phyloP scores from a whole-genome alignment of 1,140 invertebrate species.

The Scaptomyza graminum region DNA sequence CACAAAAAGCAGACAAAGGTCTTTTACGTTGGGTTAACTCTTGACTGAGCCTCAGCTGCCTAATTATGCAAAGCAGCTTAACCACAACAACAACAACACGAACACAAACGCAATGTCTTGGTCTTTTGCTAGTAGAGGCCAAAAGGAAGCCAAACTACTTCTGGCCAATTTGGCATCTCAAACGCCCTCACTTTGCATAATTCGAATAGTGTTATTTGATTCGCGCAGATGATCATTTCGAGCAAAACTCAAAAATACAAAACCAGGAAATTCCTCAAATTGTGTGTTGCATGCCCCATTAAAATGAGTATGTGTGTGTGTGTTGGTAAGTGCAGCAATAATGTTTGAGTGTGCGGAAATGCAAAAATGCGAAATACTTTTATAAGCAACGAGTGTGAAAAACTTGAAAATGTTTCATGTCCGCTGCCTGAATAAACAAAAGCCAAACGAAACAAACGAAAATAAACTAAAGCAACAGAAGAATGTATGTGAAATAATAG shows the following conservation, averaged over 20 bases:
- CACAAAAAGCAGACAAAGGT: slow-evolving; percentile 2
- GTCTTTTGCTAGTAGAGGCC: slow-evolving; percentile 14
- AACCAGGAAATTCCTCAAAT: slow-evolving; percentile 52
- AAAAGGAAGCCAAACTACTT: slow-evolving; percentile 37
- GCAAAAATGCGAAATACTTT: slow-evolving; percentile 44
- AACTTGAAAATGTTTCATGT: slow-evolving; percentile 36
- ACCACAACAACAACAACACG: not conserved
- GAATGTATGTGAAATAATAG: slow-evolving; percentile 18
- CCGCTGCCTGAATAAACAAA: slow-evolving; percentile 38
- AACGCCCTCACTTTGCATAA: slow-evolving; percentile 34
- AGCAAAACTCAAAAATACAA: slow-evolving; percentile 38
- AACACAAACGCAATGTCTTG: slow-evolving; percentile 23
- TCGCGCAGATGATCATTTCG: slow-evolving; percentile 15
- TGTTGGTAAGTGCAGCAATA: slow-evolving; percentile 25
- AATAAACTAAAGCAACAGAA: slow-evolving; percentile 1
- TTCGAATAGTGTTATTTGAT: slow-evolving; percentile 39
- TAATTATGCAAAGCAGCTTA: slow-evolving; percentile 70
- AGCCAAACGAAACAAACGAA: slow-evolving; percentile 9
- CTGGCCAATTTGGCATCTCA: slow-evolving; percentile 9
- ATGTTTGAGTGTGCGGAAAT: slow-evolving; percentile 38
- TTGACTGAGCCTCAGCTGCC: slow-evolving; percentile 23
- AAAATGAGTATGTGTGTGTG: slow-evolving; percentile 14
- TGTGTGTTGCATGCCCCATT: slow-evolving; percentile 38
- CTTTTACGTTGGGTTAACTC: slow-evolving; percentile 30
- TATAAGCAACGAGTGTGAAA: slow-evolving; percentile 44